A percentile compares a stretch with the other conserved stretches of the same genome.
phyloP scores from a whole-genome alignment of 2,888 invertebrate species.

The Agrenia bidenticulata region DNA sequence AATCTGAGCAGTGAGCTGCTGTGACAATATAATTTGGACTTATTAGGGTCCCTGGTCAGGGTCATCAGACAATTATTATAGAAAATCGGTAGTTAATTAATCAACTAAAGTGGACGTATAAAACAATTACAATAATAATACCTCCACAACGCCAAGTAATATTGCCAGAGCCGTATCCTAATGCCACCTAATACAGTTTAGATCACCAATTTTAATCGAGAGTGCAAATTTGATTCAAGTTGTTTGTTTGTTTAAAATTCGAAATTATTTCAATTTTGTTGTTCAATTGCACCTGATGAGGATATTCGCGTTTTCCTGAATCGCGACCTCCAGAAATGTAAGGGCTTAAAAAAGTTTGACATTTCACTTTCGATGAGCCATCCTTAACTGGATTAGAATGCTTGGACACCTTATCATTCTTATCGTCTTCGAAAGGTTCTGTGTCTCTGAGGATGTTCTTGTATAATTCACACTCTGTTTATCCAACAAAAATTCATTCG shows the following conservation, averaged over 20 bases:
- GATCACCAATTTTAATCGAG: constrained; percentile 3
- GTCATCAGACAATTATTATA: no score
- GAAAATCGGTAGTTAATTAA: no score
- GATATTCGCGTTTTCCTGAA: constrained; percentile 39
- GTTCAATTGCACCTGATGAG: constrained; percentile 30
- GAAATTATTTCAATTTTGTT: constrained; percentile 3
- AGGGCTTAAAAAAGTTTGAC: constrained; percentile 8
- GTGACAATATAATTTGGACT: constrained; percentile 33
- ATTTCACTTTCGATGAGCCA: not conserved
- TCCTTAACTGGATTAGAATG: no score
- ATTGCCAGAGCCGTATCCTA: constrained; percentile 28
- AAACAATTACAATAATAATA: no score
- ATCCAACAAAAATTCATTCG: not conserved
- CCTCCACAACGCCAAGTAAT: constrained; percentile 43
- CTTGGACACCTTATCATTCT: no score
- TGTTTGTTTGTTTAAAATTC: constrained; percentile 1
- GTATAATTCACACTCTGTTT: not conserved
- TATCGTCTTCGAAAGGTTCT: no score
- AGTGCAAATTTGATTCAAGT: not conserved
- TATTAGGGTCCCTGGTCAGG: constrained; percentile 34
- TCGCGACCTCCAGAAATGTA: constrained; percentile 41
- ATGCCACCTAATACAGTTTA: constrained; percentile 27
- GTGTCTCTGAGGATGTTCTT: not conserved
- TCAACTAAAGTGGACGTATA: no score
- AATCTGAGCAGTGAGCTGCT: constrained; percentile 32